Conservation (phyloP, 1,140 invertebrate genomes). For the Anagrus nilaparvatae region DNA sequence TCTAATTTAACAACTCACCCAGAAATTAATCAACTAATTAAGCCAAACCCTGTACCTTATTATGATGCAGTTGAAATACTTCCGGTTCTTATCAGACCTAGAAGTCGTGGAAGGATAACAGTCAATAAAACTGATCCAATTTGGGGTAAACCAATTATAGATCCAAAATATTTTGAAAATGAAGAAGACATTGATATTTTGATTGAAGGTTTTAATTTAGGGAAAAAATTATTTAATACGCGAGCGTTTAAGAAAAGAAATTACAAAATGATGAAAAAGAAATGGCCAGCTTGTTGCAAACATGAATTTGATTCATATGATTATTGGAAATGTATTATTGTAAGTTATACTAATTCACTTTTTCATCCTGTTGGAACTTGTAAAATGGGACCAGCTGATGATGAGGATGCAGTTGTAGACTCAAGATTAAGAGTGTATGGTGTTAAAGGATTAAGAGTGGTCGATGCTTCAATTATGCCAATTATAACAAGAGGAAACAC, state of each 20-base stretch:
- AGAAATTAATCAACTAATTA: neutral
- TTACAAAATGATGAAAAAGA: neutral
- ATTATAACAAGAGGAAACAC: slow-evolving; percentile 3
- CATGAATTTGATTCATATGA: neutral
- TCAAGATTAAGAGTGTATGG: slow-evolving; percentile 35
- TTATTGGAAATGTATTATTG: slow-evolving; percentile 1
- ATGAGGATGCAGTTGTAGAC: slow-evolving; percentile 33
- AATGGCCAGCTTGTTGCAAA: neutral
- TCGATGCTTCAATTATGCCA: slow-evolving; percentile 11
- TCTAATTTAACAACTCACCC: neutral
- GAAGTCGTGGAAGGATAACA: neutral
- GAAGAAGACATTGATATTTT: neutral
- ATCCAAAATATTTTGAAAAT: neutral
- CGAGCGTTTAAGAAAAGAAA: neutral
- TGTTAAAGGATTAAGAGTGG: slow-evolving; percentile 38
- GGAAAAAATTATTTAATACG: neutral
- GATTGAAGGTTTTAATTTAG: neutral
- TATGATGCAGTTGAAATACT: neutral
- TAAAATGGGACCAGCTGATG: slow-evolving; percentile 46
- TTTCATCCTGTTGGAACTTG: slow-evolving; percentile 48
- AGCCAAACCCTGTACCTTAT: neutral
- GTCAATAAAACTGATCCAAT: slow-evolving; percentile 1
- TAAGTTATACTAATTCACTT: neutral
- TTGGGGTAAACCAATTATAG: neutral
- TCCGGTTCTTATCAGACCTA: neutral